Evolutionary conservation across 2,113 vertebrate genomes (phyloP).

Genomic region (Oxyruncus cristatus): DNA sequence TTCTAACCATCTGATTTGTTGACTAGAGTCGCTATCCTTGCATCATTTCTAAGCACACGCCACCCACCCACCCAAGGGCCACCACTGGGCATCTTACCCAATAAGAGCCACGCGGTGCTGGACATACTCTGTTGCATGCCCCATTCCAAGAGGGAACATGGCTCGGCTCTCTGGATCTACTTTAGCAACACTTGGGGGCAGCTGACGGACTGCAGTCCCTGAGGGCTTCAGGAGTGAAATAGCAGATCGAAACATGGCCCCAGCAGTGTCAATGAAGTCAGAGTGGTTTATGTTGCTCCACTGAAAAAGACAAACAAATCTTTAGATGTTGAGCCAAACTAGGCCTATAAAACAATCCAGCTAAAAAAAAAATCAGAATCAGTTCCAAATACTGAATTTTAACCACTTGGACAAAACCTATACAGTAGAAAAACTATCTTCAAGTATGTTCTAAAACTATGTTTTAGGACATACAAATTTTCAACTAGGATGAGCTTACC

Average conservation of each 20-base stretch:
- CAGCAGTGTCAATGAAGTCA: constrained; percentile 86
- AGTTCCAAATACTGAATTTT: neutral
- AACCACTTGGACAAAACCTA: neutral
- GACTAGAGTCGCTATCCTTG: neutral
- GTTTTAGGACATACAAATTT: neutral
- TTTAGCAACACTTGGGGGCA: constrained; percentile 88
- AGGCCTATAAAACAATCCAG: neutral
- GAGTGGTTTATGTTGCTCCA: constrained; percentile 95
- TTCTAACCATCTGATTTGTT: neutral
- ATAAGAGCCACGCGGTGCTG: constrained; percentile 89
- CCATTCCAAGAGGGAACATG: constrained; percentile 89
- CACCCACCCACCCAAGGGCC: neutral
- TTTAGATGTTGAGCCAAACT: neutral
- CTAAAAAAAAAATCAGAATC: neutral
- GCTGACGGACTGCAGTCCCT: constrained; percentile 85
- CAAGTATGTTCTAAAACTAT: no score
- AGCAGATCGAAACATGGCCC: constrained; percentile 80
- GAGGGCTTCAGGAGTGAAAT: constrained; percentile 84
- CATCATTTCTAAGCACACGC: rapidly evolving
- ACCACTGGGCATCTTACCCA: constrained; percentile 75
- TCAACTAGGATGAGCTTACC: neutral
- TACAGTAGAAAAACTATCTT: neutral
- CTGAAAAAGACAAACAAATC: constrained; percentile 62
- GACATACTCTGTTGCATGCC: constrained; percentile 91
- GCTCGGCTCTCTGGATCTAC: constrained; percentile 85